Evolutionary conservation across 2,888 invertebrate species (phyloP), one percentile per base, ranked within the genome.

Genomic region (Pollenia labialis): DNA sequence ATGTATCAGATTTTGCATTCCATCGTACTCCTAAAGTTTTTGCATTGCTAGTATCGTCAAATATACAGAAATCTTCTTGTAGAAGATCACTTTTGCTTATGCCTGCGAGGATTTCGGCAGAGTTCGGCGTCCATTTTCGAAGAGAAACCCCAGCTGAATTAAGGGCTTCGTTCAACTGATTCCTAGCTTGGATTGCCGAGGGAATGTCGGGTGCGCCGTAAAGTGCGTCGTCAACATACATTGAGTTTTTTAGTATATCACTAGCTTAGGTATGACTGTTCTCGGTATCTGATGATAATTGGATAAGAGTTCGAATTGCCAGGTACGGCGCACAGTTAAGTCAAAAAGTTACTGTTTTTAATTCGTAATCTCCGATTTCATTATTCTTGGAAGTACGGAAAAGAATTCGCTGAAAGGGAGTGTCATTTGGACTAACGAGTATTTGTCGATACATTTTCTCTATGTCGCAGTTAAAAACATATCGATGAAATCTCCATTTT

Each of bases 161-260:
- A n/a, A 76, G 62, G 3, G 50, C 40, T 18, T n/a, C 9, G 8
- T 44, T 64, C 7, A 76, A 42, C 14, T 76, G 23, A 18, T 64
- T 42, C 10, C 66, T 64, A 4, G 76, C 66, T 12, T 40, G 3
- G n/a, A 58, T n/a, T 23, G 48, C 50, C 2, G 48, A 54, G 2
- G 56, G 4, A n/a, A 79, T 18, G 16, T 48, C 58, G 18, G 23
- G 66, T 2, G 46, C 4, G 3, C 79, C 69, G 11, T 68, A 11
- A 1, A 79, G 23, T 10, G 58, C 69, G 14, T 79, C 69, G 32
- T 79, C 79, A 2, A 69, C 60, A 58, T 79, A 66, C 79, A 79
- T 69, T 16, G 4, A 18, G n/a, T 66, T 54, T 18, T 52, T 44
- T 18, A 54, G 4, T 1, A 54, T 16, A 18, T 54, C 10, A 54